Evolutionary conservation across 2,888 invertebrate species (phyloP), one percentile per base, ranked within the genome.

Genomic region (Pseudeuparius sepicola): DNA sequence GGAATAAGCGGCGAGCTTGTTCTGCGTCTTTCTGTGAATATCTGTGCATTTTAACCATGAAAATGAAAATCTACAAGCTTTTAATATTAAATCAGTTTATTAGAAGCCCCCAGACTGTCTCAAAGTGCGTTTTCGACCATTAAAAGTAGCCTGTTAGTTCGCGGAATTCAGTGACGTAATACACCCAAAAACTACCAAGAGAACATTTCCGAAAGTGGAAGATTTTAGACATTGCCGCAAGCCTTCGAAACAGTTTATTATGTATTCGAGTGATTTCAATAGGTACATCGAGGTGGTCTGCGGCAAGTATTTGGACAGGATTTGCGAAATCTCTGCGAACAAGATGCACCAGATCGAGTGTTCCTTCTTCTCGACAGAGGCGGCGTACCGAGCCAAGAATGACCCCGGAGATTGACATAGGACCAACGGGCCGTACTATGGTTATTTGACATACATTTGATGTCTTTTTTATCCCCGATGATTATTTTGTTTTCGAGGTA

Each of bases 351-450:
- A 53, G 41, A 50, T 53, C 26, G 54, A 54, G 44, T 48, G 47
- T 20, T 55, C 53, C 11, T 60, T 60, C 42, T 43, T 43, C 28
- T 37, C 43, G 4, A 43, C 43, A 29, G 43, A 43, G 20, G 39
- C 43, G 14, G 43, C 43, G 32, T 43, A 43, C 36, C 25, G 62
- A 55, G 59, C 60, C 37, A 60, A 58, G 46, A 63, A 61, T 51
- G 71, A 72, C 55, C 72, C 72, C 50, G 72, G 72, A 50, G 72
- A 72, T 70, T 72, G 71, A 71, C 72, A 70, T 54, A 55, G 48
- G 54, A 53, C 51, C 34, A 43, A 41, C 32, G 41, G 37, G 38
- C 44, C 43, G 33, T 48, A 51, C 42, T 40, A 59, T 59, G 60
- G 50, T 50, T 53, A 52, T 53, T 47, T 56, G 56, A 56, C 55